A percentile compares a stretch with the other conserved stretches of the same genome.
phyloP scores from a whole-genome alignment of 2,888 invertebrate species.

The Cantharis nigra region DNA sequence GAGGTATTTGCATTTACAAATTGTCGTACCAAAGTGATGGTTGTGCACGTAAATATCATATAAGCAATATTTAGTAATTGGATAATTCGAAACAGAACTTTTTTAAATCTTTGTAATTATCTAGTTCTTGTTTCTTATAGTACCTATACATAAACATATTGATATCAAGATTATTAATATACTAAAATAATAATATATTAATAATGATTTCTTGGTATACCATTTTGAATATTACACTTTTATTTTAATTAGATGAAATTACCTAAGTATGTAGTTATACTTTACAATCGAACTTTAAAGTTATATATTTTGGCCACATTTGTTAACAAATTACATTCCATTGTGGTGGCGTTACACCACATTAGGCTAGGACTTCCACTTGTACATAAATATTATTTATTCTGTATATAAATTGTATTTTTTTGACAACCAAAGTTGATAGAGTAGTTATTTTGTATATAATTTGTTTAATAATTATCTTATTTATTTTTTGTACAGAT shows the following conservation, averaged over 20 bases:
- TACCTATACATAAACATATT: background rate
- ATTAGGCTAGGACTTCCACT: conserved; percentile 9
- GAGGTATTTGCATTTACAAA: conserved; percentile 1
- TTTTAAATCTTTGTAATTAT: background rate
- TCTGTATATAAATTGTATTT: conserved; percentile 29
- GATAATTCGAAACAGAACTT: background rate
- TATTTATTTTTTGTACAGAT: conserved; percentile 27
- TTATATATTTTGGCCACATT: background rate
- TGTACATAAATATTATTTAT: conserved; percentile 25
- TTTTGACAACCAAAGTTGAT: conserved; percentile 50
- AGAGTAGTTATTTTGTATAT: conserved; percentile 42
- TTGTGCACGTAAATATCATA: conserved; percentile 18
- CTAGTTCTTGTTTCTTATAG: background rate
- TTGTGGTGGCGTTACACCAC: conserved; percentile 10
- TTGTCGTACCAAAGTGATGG: conserved; percentile 22
- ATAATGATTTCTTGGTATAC: background rate
- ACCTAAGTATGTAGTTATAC: background rate
- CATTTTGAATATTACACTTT: background rate
- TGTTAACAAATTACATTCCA: conserved; percentile 15
- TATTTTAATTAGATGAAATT: background rate
- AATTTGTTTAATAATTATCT: conserved; percentile 41
- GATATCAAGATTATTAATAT: background rate
- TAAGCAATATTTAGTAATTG: conserved; percentile 17
- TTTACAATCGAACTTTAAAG: background rate
- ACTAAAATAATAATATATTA: background rate